Conservation (phyloP, 2,888 invertebrate species). For the Agrochola lychnidis region DNA sequence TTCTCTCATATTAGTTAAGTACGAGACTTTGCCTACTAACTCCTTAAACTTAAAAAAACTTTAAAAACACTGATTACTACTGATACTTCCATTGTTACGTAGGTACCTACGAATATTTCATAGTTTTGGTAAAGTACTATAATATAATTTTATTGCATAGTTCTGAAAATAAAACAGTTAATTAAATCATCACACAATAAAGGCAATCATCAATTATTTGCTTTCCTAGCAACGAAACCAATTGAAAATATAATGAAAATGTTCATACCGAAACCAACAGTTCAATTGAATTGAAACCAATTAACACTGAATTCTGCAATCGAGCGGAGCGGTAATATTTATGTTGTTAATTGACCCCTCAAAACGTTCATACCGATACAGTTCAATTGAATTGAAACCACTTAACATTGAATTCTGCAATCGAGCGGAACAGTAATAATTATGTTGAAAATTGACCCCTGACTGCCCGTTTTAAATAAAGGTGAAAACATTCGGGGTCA, state of each 20-base stretch:
- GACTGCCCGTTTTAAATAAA: neutral
- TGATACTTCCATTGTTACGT: neutral
- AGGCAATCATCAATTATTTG: conserved; percentile 19
- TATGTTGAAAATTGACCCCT: conserved; percentile 29
- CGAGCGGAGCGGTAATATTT: conserved; percentile 16
- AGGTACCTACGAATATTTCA: neutral
- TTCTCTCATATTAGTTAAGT: too few species aligned
- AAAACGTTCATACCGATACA: neutral
- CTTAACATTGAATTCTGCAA: conserved; percentile 14
- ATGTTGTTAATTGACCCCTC: conserved; percentile 28
- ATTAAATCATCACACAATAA: conserved; percentile 13
- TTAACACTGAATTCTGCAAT: conserved; percentile 14
- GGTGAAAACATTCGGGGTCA: neutral
- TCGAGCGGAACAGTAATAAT: conserved; percentile 15
- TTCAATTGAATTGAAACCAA: conserved; percentile 31
- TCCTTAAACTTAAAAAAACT: neutral
- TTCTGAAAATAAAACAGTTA: neutral
- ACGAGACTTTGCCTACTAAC: neutral
- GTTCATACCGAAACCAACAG: too few species aligned
- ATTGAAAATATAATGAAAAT: conserved; percentile 10
- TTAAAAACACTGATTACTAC: neutral
- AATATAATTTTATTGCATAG: neutral
- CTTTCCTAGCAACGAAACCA: neutral
- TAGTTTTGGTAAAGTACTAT: neutral
- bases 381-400: conserved; percentile 29